phyloP scores from a whole-genome alignment of 2,113 vertebrate genomes.

The Aepyceros melampus region DNA sequence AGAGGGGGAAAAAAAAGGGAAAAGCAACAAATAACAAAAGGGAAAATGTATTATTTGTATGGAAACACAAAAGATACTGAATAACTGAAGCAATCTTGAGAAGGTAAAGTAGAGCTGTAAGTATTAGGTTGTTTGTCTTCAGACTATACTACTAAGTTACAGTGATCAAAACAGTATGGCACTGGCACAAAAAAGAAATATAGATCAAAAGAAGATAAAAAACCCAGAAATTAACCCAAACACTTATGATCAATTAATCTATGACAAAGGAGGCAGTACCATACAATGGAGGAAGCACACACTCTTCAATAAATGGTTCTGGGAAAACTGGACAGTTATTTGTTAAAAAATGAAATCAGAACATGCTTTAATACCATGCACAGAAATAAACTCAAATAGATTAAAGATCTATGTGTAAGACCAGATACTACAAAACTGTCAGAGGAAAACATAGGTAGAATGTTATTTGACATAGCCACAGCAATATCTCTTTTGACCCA shows the following conservation, averaged over 20 bases:
- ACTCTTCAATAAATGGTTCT: neutral
- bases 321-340: neutral
- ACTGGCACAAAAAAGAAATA: neutral
- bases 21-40: neutral
- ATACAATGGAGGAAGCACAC: neutral
- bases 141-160: neutral
- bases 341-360: neutral
- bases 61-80: neutral
- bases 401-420: neutral
- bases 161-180: neutral
- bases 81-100: neutral
- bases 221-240: neutral
- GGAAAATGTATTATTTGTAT: neutral
- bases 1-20: neutral
- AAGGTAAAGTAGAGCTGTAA: neutral
- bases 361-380: neutral
- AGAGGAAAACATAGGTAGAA: neutral
- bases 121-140: neutral
- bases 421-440: neutral
- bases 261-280: neutral
- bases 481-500: neutral
- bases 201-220: neutral
- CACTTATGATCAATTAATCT: neutral
- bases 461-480: neutral
- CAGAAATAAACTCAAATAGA: neutral